Conservation (phyloP, 2,888 invertebrate genomes). For the Scaeva pyrastri region DNA sequence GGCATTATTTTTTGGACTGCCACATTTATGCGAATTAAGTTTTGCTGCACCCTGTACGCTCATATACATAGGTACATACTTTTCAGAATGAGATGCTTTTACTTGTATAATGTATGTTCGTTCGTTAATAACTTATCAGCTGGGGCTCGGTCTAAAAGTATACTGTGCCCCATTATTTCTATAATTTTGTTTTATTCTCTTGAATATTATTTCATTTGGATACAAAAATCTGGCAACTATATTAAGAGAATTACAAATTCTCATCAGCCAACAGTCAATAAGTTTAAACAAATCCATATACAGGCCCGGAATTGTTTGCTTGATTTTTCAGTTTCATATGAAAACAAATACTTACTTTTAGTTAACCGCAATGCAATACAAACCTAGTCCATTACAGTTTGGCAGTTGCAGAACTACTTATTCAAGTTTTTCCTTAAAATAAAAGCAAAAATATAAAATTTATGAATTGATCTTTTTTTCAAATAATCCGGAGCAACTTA, state of each 20-base stretch:
- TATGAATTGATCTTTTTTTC: no score
- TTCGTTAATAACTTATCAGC: slow-evolving; percentile 22
- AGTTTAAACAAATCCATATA: slow-evolving; percentile 22
- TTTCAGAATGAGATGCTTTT: slow-evolving; percentile 49
- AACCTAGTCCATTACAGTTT: no score
- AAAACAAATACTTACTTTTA: no score
- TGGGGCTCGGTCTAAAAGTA: slow-evolving; percentile 51
- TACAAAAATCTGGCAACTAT: not conserved
- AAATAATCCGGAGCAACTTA: no score
- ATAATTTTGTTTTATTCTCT: slow-evolving; percentile 40
- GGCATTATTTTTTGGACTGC: slow-evolving; percentile 1
- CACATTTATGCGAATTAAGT: slow-evolving; percentile 38
- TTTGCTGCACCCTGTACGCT: slow-evolving; percentile 55
- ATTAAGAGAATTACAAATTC: slow-evolving; percentile 62
- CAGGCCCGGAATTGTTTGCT: not conserved
- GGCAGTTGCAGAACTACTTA: no score
- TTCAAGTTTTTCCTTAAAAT: no score
- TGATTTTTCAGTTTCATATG: no score
- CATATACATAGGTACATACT: not conserved
- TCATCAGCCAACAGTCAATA: slow-evolving; percentile 37
- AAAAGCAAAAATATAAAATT: no score
- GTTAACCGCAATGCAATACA: no score
- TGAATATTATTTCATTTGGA: slow-evolving; percentile 30
- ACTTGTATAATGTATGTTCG: slow-evolving; percentile 64
- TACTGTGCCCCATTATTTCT: slow-evolving; percentile 23